Base-by-base conservation (phyloP, 2,113 vertebrate species). In the Carlito syrichta region DNA sequence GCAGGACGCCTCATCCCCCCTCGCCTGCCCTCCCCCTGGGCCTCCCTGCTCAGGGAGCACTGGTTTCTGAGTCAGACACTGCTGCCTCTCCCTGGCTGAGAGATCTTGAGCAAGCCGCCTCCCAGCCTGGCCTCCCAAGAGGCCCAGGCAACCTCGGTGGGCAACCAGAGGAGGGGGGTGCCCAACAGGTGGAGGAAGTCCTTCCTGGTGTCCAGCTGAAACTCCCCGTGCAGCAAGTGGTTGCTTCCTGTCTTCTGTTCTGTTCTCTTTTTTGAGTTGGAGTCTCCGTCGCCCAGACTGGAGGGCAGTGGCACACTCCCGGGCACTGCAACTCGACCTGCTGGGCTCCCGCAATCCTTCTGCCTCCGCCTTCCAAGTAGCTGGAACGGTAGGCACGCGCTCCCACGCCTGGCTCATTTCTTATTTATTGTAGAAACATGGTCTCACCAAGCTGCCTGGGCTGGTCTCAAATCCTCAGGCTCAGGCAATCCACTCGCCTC, bases 1-100 rank as follows among this genome's bases (percentile, higher is more conserved):
- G 48, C 8, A 56, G 74, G 86, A 45, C 5, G 7, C 40, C 17
- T 30, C 27, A 1, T n/a, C 74, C 38, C 63, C 25, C 19, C n/a
- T 50, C 35, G 4, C 74, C 30, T 0, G 78, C n/a, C 63, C 8
- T 69, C 14, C 56, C 0, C 1, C 11, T 3, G 2, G 8, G 50
- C 68, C 43, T 79, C 54, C 25, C 12, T 2, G 6, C 40, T 6
- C 3, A 35, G 68, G 73, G 66, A 45, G n/a, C 52, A 69, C 69
- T 40, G 2, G 40, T 20, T 69, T 69, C 23, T 60, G 63, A 66
- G 58, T 83, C 84, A 77, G 35, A 43, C 3, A 10, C 30, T 45
- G 17, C 87, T 35, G 54, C 83, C 32, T 38, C 63, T 23, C 56
- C 58, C 17, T 10, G 27, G 38, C 63, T 11, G 19, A 69, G 78